Base-by-base conservation (phyloP, 2,797 vertebrate genomes). In the Xenopus petersii region DNA sequence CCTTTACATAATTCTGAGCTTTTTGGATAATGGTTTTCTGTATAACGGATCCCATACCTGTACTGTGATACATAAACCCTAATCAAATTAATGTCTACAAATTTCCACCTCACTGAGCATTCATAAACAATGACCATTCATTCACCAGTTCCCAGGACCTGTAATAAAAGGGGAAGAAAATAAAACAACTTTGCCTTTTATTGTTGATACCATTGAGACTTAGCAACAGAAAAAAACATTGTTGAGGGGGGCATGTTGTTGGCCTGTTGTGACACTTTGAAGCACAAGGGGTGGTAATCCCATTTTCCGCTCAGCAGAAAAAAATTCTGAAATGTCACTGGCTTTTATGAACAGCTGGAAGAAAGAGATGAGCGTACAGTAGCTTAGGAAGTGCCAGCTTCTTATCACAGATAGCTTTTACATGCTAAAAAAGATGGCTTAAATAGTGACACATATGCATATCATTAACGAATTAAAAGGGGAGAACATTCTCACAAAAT, bases 281-380 rank as follows among this genome's bases (percentile, higher is more conserved):
- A 74, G 75, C 56, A 71, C 81, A 85, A 83, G 81, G 79, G 72
- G 82, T 78, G 81, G 69, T 81, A 82, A 86, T 88, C 86, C 80
- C 79, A 66, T 84, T 86, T 86, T 80, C 82, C 85, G 79, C 73
- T 0, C 0, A 84, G 82, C 71, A 82, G 72, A 70, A 0, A 1
- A 86, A 79, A 54, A 17, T 80, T 79, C 84, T 86, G 81, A 89
- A 88, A 90, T 88, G 87, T 89, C 86, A 88, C 85, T 85, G 81
- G 80, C 82, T 84, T 73, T 79, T 49, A 16, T 81, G 73, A 86
- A 81, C 86, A 90, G 86, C 86, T 88, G 87, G 83, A 84, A 84
- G 86, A 81, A 83, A 0, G 15, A 3, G 21, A 56, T 64, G 54
- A 62, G 65, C 42, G 10, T n/a, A 69, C 26, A 55, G 66, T 21